Evolutionary conservation across 1,140 invertebrate species (phyloP).

Genomic region (Microplitis demolitor): DNA sequence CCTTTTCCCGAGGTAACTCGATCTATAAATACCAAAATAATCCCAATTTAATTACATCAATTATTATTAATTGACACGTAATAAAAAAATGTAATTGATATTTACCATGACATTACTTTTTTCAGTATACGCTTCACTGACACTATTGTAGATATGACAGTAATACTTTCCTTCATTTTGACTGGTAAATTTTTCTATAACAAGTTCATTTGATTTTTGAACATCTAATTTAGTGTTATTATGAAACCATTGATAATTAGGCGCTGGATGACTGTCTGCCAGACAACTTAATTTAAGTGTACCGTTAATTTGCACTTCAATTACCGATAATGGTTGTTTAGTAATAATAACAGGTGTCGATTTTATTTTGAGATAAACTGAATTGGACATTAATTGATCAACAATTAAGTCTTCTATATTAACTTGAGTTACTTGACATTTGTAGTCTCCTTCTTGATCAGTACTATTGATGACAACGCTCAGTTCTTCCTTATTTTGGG

Average conservation of each 20-base stretch:
- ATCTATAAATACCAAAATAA: slow-evolving; percentile 30
- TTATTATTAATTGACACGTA: slow-evolving; percentile 2
- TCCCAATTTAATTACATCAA: slow-evolving; percentile 4
- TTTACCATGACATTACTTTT: slow-evolving; percentile 41
- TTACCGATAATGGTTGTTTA: slow-evolving; percentile 37
- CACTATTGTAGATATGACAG: slow-evolving; percentile 41
- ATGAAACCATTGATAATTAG: slow-evolving; percentile 49
- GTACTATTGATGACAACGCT: slow-evolving; percentile 34
- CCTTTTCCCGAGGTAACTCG: slow-evolving; percentile 41
- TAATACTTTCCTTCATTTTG: slow-evolving; percentile 48
- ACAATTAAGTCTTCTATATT: slow-evolving; percentile 28
- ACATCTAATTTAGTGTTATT: slow-evolving; percentile 45
- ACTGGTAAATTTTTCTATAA: slow-evolving; percentile 40
- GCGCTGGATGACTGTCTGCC: slow-evolving; percentile 41
- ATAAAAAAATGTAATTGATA: background rate
- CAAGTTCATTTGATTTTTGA: slow-evolving; percentile 39
- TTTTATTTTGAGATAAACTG: slow-evolving; percentile 37
- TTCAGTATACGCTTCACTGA: slow-evolving; percentile 41
- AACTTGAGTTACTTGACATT: slow-evolving; percentile 41
- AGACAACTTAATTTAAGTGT: slow-evolving; percentile 39
- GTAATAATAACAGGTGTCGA: slow-evolving; percentile 38
- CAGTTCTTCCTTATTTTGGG: slow-evolving; percentile 28
- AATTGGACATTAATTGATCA: slow-evolving; percentile 29
- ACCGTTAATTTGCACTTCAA: slow-evolving; percentile 41
- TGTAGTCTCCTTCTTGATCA: slow-evolving; percentile 44